Conservation (phyloP, 2,797 vertebrate genomes). For the Poeciliopsis paucimaculata region DNA sequence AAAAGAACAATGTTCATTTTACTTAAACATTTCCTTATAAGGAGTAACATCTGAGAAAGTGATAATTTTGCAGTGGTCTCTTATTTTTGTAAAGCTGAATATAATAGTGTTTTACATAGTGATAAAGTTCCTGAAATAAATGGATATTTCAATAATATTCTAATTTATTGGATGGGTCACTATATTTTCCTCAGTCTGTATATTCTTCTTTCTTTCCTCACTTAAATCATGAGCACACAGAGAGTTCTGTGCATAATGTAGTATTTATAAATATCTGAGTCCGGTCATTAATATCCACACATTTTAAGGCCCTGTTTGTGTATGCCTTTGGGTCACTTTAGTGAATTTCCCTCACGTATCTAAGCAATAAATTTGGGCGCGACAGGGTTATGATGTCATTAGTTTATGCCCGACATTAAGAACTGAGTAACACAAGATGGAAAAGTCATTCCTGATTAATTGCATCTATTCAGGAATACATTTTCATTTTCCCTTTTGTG, state of each 20-base stretch:
- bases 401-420: slow-evolving; percentile 77
- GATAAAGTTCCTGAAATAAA: too few species aligned
- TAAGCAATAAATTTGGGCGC: slow-evolving; percentile 64
- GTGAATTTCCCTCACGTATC: slow-evolving; percentile 60
- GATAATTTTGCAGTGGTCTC: too few species aligned
- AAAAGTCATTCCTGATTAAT: slow-evolving; percentile 79
- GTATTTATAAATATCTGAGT: slow-evolving; percentile 65
- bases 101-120: too few species aligned
- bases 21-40: too few species aligned
- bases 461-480: slow-evolving; percentile 66
- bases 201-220: neutral
- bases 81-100: too few species aligned
- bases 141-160: too few species aligned
- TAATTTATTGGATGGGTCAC: too few species aligned
- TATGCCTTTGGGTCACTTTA: slow-evolving; percentile 58
- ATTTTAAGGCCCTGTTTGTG: slow-evolving; percentile 55
- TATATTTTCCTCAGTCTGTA: neutral
- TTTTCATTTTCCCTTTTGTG: slow-evolving; percentile 70
- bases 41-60: too few species aligned
- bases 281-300: slow-evolving; percentile 63
- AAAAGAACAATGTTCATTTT: too few species aligned
- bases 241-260: slow-evolving; percentile 35
- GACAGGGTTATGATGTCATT: slow-evolving; percentile 79
- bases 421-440: slow-evolving; percentile 74
- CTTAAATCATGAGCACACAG: slow-evolving; percentile 47